Percentiles rank a stretch among this genome's conserved stretches.
phyloP scores from a whole-genome alignment of 1,140 invertebrate species.

The Spodoptera litura region DNA sequence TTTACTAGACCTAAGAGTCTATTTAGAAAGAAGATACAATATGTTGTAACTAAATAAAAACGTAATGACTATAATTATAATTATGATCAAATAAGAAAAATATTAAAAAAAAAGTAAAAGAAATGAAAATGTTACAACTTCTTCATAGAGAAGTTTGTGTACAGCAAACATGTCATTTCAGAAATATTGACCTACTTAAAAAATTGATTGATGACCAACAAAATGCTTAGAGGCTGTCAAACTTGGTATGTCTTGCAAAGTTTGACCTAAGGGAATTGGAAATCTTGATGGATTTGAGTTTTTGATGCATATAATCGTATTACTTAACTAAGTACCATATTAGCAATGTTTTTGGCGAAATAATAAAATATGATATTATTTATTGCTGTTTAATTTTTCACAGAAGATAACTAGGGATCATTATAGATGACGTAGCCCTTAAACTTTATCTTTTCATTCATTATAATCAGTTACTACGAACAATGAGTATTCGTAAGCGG shows the following conservation, averaged over 20 bases:
- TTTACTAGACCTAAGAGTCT: too few relatives aligned
- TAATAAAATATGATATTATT: not conserved
- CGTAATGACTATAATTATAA: not conserved
- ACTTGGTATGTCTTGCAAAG: not conserved
- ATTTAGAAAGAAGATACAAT: too few relatives aligned
- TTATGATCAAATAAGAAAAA: not conserved
- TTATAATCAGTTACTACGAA: constrained; percentile 4
- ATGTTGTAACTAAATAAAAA: too few relatives aligned
- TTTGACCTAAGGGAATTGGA: not conserved
- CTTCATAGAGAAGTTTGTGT: too few relatives aligned
- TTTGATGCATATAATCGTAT: too few relatives aligned
- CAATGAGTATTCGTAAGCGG: not conserved
- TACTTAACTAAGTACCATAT: too few relatives aligned
- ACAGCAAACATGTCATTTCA: not conserved
- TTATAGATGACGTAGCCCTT: not conserved
- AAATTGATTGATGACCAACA: constrained; percentile 6
- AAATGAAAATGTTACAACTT: too few relatives aligned
- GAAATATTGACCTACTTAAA: constrained; percentile 5
- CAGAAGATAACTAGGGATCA: not conserved
- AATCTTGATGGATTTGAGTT: not conserved
- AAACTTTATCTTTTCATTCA: not conserved
- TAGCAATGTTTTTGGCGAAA: too few relatives aligned
- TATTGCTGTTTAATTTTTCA: not conserved
- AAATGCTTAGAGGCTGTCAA: not conserved
- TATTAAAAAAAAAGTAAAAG: too few relatives aligned